Conservation (phyloP, 2,797 vertebrate species). For the Mus caroli region DNA sequence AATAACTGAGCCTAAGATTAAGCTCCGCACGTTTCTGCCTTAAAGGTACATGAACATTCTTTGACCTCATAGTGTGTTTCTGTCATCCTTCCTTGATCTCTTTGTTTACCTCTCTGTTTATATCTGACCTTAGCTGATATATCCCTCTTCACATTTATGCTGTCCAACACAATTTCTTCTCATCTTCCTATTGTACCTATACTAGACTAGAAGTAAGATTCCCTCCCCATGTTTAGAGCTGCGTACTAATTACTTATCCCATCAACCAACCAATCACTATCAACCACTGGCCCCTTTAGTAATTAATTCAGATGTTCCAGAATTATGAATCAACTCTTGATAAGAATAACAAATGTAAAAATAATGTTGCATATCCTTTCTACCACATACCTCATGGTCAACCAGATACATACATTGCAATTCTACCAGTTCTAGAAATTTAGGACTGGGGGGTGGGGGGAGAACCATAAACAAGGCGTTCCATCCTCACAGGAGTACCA, state of each 20-base stretch:
- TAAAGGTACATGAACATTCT: neutral
- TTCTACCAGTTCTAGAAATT: neutral
- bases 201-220: neutral
- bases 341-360: constrained; percentile 28
- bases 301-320: constrained; percentile 26
- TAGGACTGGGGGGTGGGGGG: rapidly evolving
- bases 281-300: neutral
- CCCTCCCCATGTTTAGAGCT: neutral
- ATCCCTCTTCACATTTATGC: neutral
- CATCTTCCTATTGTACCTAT: neutral
- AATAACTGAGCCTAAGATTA: neutral
- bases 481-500: neutral
- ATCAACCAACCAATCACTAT: neutral
- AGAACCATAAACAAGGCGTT: neutral
- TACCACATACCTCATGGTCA: neutral
- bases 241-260: neutral
- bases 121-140: neutral
- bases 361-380: neutral
- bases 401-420: neutral
- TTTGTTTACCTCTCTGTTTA: constrained; percentile 53
- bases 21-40: neutral
- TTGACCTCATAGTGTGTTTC: neutral
- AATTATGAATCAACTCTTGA: neutral
- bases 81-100: neutral
- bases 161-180: neutral